These are phyloP conservation scores for Parnassius glacialis DNA, from an alignment of 2,888 invertebrate genomes.

Conservation along the genomic window DNA sequence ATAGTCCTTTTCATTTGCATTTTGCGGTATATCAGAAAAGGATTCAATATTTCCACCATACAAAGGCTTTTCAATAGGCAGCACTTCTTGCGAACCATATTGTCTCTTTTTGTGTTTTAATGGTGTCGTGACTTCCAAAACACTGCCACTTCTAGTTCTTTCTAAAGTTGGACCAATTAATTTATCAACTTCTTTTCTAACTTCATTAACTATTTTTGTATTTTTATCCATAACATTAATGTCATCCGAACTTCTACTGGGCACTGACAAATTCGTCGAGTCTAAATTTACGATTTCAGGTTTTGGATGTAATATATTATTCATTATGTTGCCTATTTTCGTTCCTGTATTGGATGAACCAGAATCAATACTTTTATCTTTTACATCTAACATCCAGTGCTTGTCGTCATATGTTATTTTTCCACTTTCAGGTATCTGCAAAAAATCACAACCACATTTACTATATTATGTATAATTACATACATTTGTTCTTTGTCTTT, in stretches of 20 bases:
- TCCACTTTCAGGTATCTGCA: slow-evolving; percentile 61
- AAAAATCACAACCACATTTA: slow-evolving; percentile 27
- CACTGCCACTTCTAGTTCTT: slow-evolving; percentile 68
- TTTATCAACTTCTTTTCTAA: slow-evolving; percentile 68
- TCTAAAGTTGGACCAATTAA: slow-evolving; percentile 65
- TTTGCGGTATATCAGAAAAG: slow-evolving; percentile 40
- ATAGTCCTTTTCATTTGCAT: slow-evolving; percentile 45
- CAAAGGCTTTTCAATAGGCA: slow-evolving; percentile 49
- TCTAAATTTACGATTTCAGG: slow-evolving; percentile 52
- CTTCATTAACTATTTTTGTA: slow-evolving; percentile 52
- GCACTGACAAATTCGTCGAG: slow-evolving; percentile 54
- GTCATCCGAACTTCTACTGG: slow-evolving; percentile 64
- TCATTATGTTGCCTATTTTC: slow-evolving; percentile 69
- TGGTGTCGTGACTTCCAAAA: slow-evolving; percentile 64
- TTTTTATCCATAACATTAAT: slow-evolving; percentile 54
- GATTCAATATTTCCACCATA: slow-evolving; percentile 31
- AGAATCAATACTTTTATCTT: slow-evolving; percentile 29
- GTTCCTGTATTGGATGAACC: slow-evolving; percentile 26
- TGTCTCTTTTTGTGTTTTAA: slow-evolving; percentile 64
- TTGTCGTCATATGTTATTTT: slow-evolving; percentile 55
- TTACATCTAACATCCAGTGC: slow-evolving; percentile 51
- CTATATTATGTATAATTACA: too few relatives aligned
- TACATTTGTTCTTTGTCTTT: too few relatives aligned
- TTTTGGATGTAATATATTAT: slow-evolving; percentile 47
- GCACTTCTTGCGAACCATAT: slow-evolving; percentile 72